Evolutionary conservation across 1,140 invertebrate genomes (phyloP).

Genomic region (Calephelis virginiensis): DNA sequence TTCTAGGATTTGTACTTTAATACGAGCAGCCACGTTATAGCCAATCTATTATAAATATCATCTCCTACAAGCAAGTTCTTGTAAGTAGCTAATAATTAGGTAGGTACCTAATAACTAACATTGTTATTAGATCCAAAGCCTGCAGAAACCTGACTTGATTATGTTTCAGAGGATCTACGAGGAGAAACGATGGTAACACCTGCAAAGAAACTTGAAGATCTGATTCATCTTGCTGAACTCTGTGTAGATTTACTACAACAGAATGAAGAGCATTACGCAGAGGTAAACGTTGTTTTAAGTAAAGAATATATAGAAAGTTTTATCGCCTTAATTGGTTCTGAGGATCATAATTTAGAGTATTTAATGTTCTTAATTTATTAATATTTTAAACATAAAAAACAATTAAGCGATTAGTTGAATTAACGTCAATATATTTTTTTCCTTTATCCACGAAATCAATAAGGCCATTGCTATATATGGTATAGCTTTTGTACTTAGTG

Average conservation of each 20-base stretch:
- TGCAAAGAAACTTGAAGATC: conserved; percentile 95
- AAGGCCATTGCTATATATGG: neutral
- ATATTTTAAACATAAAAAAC: no score
- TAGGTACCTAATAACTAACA: no score
- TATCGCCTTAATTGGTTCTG: neutral
- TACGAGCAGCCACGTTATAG: no score
- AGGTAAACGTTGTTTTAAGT: conserved; percentile 84
- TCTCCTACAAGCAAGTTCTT: no score
- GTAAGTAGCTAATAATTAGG: no score
- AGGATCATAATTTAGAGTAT: no score
- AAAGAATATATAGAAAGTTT: conserved; percentile 11
- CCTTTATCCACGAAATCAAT: conserved; percentile 1
- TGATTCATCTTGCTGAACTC: conserved; percentile 97
- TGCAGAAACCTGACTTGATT: neutral
- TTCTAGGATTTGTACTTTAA: no score
- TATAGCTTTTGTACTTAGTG: neutral
- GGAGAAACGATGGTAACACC: conserved; percentile 90
- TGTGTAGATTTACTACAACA: conserved; percentile 99
- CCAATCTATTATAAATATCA: no score
- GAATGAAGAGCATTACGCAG: conserved; percentile 99
- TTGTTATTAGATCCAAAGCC: neutral
- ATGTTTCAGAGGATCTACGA: conserved; percentile 85
- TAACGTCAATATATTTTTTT: no score
- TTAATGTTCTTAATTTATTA: no score
- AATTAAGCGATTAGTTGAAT: no score